Conservation (phyloP, 1,140 invertebrate genomes). For the Camponotus vicinus region DNA sequence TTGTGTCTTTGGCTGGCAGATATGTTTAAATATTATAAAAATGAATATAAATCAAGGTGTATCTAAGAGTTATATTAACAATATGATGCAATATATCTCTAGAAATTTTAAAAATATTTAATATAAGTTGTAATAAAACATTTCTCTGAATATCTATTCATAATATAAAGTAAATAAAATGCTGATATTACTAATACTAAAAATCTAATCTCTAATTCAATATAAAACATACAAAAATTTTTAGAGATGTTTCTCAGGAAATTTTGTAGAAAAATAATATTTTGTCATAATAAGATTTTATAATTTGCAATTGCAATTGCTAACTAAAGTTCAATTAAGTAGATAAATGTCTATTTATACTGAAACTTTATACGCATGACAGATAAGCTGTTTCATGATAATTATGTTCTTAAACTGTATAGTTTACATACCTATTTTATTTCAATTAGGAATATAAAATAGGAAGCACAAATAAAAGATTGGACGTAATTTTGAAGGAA, state of each 20-base stretch:
- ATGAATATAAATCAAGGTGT: background rate
- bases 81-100: background rate
- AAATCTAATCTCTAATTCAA: background rate
- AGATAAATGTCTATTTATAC: conserved; percentile 74
- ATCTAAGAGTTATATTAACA: background rate
- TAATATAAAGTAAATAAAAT: background rate
- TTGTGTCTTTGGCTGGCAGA: background rate
- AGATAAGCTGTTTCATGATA: conserved; percentile 64
- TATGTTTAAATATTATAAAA: background rate
- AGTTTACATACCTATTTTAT: background rate
- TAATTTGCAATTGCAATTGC: conserved; percentile 6
- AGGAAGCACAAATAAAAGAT: background rate
- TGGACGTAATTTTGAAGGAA: background rate
- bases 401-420: background rate
- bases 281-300: conserved; percentile 1
- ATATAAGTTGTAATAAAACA: background rate
- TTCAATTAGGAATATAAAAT: background rate
- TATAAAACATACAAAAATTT: background rate
- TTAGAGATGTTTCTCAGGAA: background rate
- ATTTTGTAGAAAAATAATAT: background rate
- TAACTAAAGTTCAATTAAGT: conserved; percentile 46
- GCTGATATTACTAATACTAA: background rate
- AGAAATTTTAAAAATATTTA: background rate
- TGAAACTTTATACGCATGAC: conserved; percentile 26
- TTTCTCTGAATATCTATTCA: background rate